phyloP scores from a whole-genome alignment of 2,797 vertebrate species.

The Eulemur mongoz region DNA sequence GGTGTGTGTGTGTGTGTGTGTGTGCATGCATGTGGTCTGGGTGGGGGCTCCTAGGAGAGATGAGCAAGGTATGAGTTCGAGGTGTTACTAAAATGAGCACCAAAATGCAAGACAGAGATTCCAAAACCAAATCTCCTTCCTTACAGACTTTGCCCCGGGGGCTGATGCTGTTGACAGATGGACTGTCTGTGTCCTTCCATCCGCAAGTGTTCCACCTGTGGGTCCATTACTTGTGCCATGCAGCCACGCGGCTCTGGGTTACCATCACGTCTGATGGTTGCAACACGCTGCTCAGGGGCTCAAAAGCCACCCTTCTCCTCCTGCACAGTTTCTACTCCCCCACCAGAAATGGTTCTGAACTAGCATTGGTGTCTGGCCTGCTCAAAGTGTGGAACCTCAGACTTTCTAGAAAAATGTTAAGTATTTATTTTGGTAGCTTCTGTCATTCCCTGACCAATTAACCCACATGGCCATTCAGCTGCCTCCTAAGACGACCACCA shows the following conservation, averaged over 20 bases:
- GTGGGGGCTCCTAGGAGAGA: neutral
- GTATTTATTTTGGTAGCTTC: neutral
- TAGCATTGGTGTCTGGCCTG: fast-evolving
- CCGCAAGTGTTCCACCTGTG: fast-evolving
- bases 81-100: neutral
- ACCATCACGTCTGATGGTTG: no score
- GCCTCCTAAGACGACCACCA: neutral
- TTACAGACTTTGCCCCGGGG: neutral
- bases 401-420: neutral
- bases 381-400: neutral
- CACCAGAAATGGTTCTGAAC: neutral
- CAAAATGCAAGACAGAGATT: neutral
- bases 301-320: fast-evolving
- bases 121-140: neutral
- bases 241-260: fast-evolving
- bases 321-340: fast-evolving
- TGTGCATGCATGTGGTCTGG: fast-evolving
- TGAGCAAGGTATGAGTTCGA: neutral
- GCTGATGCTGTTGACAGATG: neutral
- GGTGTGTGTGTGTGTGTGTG: neutral
- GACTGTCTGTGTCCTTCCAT: neutral
- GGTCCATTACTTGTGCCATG: no score
- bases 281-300: neutral
- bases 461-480: fast-evolving
- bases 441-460: neutral